A percentile compares a stretch with the other conserved stretches of the same genome.
phyloP scores from a whole-genome alignment of 2,113 vertebrate genomes.

The Peromyscus maniculatus region DNA sequence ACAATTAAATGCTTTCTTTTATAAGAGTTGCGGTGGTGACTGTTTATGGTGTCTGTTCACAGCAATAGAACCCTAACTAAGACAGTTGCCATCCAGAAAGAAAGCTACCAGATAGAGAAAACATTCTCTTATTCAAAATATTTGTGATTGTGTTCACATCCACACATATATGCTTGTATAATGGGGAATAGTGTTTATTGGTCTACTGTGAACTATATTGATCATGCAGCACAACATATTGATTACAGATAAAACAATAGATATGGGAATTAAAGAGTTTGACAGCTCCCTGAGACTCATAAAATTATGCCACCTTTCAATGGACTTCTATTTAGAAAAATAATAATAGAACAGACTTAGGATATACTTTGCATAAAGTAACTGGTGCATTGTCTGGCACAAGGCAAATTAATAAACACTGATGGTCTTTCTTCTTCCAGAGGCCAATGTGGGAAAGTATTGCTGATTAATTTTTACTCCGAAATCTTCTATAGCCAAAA shows the following conservation, averaged over 20 bases:
- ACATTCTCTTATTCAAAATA: not conserved
- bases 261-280: not conserved
- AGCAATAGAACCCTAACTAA: not conserved
- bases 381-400: not conserved
- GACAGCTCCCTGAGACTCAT: not conserved
- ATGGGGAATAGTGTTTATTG: not conserved
- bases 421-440: not conserved
- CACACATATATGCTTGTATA: not conserved
- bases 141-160: not conserved
- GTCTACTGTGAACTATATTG: not conserved
- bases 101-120: not conserved
- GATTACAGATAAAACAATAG: not conserved
- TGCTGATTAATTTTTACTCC: slow-evolving; percentile 47
- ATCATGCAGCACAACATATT: not conserved
- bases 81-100: not conserved
- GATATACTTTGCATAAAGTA: not conserved
- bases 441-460: not conserved
- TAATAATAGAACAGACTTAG: not conserved
- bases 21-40: not conserved
- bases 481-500: not conserved
- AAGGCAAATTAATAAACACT: slow-evolving; percentile 1
- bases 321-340: not conserved
- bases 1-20: not conserved
- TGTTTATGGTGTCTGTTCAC: not conserved
- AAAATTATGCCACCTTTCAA: not conserved